Conservation (phyloP, 1,140 invertebrate species). For the Leptopilina clavipes region DNA sequence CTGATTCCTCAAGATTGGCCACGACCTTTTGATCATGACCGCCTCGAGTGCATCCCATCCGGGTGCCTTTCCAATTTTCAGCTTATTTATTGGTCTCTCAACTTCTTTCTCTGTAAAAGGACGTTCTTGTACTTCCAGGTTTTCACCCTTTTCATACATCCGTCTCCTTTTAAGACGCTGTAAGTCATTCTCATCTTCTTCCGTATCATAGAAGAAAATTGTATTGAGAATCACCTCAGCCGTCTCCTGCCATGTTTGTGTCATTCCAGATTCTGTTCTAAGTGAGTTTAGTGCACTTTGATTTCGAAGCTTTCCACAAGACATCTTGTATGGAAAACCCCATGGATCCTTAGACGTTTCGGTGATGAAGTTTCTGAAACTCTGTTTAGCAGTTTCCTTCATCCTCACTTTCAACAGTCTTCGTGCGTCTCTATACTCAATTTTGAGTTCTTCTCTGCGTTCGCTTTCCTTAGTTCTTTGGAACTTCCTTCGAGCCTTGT, state of each 20-base stretch:
- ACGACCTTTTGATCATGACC: constrained; percentile 50
- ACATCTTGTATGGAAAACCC: not conserved
- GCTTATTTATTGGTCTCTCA: too few species aligned
- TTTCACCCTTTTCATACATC: not conserved
- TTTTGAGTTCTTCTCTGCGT: not conserved
- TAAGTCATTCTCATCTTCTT: not conserved
- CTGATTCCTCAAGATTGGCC: constrained; percentile 39
- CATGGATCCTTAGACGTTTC: not conserved
- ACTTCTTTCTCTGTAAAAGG: not conserved
- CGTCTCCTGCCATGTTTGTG: not conserved
- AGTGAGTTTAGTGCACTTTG: not conserved
- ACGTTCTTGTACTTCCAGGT: too few species aligned
- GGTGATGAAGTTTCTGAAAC: not conserved
- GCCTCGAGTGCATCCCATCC: constrained; percentile 57
- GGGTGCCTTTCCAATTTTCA: constrained; percentile 53
- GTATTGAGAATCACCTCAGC: not conserved
- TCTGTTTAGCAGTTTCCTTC: not conserved
- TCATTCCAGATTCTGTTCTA: not conserved
- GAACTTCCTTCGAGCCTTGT: not conserved
- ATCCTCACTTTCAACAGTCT: not conserved
- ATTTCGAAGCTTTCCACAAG: not conserved
- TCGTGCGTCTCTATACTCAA: not conserved
- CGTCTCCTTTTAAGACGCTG: not conserved
- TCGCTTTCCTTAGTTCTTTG: not conserved
- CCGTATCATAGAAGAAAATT: not conserved